Percentiles rank a stretch among this genome's conserved stretches.
Conservation (phyloP, 2,888 invertebrate genomes). For the Eumerus sabulonum region DNA sequence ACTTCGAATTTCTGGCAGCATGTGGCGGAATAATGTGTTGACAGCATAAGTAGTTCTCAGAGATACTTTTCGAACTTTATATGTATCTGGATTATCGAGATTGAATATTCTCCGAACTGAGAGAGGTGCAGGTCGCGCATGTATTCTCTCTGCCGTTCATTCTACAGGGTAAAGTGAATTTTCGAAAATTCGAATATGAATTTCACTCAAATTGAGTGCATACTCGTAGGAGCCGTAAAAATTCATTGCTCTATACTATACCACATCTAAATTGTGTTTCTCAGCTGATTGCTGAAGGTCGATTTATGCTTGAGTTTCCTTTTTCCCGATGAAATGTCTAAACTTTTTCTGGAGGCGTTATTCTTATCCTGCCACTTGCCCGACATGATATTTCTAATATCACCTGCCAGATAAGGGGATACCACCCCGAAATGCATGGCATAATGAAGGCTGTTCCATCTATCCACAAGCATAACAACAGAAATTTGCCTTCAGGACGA, state of each 20-base stretch:
- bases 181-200: conserved; percentile 37
- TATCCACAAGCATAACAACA: conserved; percentile 12
- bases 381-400: not conserved
- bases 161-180: not conserved
- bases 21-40: not conserved
- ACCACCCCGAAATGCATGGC: not conserved
- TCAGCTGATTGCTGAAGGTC: not conserved
- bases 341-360: not conserved
- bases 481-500: conserved; percentile 41
- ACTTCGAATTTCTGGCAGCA: not conserved
- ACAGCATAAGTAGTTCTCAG: not conserved
- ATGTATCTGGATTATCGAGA: not conserved
- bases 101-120: conserved; percentile 6
- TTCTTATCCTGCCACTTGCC: not conserved
- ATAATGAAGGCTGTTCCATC: not conserved
- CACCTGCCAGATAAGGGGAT: not conserved
- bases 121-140: conserved; percentile 22
- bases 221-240: conserved; percentile 28
- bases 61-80: conserved; percentile 2
- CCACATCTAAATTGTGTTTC: not conserved
- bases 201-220: conserved; percentile 55
- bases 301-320: not conserved
- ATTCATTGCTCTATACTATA: not conserved
- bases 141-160: conserved; percentile 23
- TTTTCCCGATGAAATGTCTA: conserved; percentile 6